phyloP scores from a whole-genome alignment of 2,888 invertebrate genomes.

The Pterostichus niger region DNA sequence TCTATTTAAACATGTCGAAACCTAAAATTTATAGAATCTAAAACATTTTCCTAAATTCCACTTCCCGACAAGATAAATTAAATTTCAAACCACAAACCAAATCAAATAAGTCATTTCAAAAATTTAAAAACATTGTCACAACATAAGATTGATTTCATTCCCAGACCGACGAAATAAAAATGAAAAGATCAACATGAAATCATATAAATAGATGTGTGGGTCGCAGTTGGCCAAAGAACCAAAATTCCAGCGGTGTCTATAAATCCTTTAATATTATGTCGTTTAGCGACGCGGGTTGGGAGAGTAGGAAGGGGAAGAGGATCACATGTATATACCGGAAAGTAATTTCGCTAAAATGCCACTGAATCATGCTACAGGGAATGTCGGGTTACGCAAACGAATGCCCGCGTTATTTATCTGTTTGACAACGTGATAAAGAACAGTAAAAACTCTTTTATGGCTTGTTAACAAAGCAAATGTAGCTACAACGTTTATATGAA shows the following conservation, averaged over 20 bases:
- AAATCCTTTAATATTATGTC: slow-evolving; percentile 55
- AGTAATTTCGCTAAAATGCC: slow-evolving; percentile 61
- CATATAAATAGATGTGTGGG: slow-evolving; percentile 23
- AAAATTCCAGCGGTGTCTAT: slow-evolving; percentile 37
- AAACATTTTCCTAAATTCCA: slow-evolving; percentile 38
- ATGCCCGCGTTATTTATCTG: slow-evolving; percentile 58
- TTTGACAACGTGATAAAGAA: slow-evolving; percentile 61
- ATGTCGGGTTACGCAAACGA: slow-evolving; percentile 50
- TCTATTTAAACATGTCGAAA: neutral
- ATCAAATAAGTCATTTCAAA: slow-evolving; percentile 15
- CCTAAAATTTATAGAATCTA: slow-evolving; percentile 18
- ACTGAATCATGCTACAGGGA: slow-evolving; percentile 43
- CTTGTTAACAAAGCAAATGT: slow-evolving; percentile 63
- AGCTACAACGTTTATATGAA: slow-evolving; percentile 52
- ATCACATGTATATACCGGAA: slow-evolving; percentile 52
- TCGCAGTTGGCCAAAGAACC: slow-evolving; percentile 27
- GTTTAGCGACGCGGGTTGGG: neutral
- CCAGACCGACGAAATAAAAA: slow-evolving; percentile 22
- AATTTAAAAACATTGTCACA: slow-evolving; percentile 17
- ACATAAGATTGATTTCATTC: neutral
- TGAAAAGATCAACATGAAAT: slow-evolving; percentile 5
- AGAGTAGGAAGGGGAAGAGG: neutral
- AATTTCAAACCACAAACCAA: slow-evolving; percentile 22
- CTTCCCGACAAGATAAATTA: slow-evolving; percentile 20
- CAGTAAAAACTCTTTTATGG: slow-evolving; percentile 58